A percentile compares a stretch with the other conserved stretches of the same genome.
Evolutionary conservation across 2,888 invertebrate species (phyloP).

Genomic region (Rutpela maculata): DNA sequence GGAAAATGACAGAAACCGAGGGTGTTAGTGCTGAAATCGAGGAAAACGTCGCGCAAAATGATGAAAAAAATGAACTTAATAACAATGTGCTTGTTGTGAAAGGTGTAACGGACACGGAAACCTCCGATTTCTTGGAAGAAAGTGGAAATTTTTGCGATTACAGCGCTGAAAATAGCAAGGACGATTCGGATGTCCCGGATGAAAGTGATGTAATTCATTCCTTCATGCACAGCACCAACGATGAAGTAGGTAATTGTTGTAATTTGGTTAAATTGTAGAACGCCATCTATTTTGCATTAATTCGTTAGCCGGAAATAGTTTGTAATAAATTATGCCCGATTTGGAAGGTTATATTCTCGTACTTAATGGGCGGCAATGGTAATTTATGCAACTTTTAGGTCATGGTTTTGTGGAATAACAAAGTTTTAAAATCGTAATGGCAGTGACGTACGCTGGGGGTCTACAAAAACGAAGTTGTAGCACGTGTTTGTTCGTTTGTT

Average conservation of each 20-base stretch:
- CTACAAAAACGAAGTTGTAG: no score
- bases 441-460: no score
- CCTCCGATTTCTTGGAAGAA: slow-evolving; percentile 56
- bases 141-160: slow-evolving; percentile 36
- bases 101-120: slow-evolving; percentile 60
- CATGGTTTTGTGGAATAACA: not conserved
- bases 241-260: slow-evolving; percentile 64
- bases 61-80: slow-evolving; percentile 10
- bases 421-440: no score
- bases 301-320: not conserved
- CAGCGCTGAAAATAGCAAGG: slow-evolving; percentile 28
- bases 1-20: slow-evolving; percentile 30
- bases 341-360: not conserved
- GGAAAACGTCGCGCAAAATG: not conserved
- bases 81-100: slow-evolving; percentile 47
- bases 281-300: slow-evolving; percentile 1
- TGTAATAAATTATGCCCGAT: not conserved
- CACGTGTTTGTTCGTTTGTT: no score
- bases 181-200: slow-evolving; percentile 41
- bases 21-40: slow-evolving; percentile 16
- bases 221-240: slow-evolving; percentile 66
- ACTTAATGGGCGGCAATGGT: not conserved
- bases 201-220: slow-evolving; percentile 66
- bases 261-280: slow-evolving; percentile 30
- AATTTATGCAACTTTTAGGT: not conserved